Conservation (phyloP, 2,888 invertebrate species). For the Cynaeus angustus region DNA sequence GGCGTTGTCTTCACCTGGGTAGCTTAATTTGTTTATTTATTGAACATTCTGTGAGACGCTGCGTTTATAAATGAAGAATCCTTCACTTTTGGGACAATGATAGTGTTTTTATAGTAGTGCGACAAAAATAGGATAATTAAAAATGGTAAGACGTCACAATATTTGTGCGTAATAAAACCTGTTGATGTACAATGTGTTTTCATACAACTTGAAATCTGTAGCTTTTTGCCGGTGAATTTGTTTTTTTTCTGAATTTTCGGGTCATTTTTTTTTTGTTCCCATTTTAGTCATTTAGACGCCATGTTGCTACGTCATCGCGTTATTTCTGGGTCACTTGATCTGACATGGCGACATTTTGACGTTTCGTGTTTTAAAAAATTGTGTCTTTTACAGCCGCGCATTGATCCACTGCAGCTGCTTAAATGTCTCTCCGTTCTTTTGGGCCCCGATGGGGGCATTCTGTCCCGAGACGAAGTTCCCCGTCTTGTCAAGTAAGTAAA, state of each 20-base stretch:
- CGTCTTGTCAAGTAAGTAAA: constrained; percentile 87
- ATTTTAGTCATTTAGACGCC: constrained; percentile 39
- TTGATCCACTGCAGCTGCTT: constrained; percentile 91
- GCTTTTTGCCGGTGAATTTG: background rate
- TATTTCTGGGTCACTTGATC: constrained; percentile 1
- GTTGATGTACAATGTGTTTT: constrained; percentile 39
- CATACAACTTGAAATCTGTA: constrained; percentile 16
- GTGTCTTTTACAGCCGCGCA: constrained; percentile 84
- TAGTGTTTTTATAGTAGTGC: constrained; percentile 43
- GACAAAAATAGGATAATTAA: constrained; percentile 33
- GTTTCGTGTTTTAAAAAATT: constrained; percentile 4
- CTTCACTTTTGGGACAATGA: background rate
- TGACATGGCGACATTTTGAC: constrained; percentile 27
- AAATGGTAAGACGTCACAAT: constrained; percentile 50
- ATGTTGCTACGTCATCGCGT: constrained; percentile 53
- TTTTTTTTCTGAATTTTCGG: background rate
- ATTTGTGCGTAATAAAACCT: constrained; percentile 50
- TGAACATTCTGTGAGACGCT: constrained; percentile 37
- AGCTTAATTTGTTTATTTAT: constrained; percentile 33
- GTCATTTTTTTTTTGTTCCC: constrained; percentile 12
- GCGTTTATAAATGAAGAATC: constrained; percentile 32
- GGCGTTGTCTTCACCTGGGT: constrained; percentile 50
- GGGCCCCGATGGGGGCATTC: constrained; percentile 89
- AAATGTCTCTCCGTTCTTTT: constrained; percentile 91
- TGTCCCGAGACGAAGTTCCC: constrained; percentile 89